phyloP scores from a whole-genome alignment of 2,888 invertebrate genomes.

The Sepioteuthis lessoniana region DNA sequence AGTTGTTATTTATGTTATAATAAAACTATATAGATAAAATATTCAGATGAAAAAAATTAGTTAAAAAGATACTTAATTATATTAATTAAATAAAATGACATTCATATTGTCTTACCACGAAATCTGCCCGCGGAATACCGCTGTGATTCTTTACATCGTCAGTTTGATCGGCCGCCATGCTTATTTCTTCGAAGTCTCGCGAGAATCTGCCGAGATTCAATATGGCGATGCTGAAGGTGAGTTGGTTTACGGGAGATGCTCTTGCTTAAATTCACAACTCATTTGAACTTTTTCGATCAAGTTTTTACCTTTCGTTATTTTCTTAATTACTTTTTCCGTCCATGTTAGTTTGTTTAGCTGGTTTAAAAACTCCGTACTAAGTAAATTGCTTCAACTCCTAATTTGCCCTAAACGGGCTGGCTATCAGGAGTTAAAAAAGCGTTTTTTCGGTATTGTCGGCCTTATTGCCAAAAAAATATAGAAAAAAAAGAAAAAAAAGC shows the following conservation, averaged over 20 bases:
- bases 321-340: neutral
- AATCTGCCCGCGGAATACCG: conserved; percentile 69
- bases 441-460: neutral
- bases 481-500: neutral
- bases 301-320: neutral
- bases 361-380: neutral
- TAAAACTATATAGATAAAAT: neutral
- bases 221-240: conserved; percentile 60
- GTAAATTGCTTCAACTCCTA: neutral
- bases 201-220: conserved; percentile 49
- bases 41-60: neutral
- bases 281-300: neutral
- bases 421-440: neutral
- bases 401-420: conserved; percentile 23
- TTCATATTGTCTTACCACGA: conserved; percentile 63
- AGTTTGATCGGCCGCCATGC: conserved; percentile 61
- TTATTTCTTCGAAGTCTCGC: conserved; percentile 51
- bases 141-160: conserved; percentile 57
- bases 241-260: neutral
- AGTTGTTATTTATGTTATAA: neutral
- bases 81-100: neutral
- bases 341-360: neutral
- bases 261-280: neutral
- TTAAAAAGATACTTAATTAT: neutral
- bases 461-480: neutral